Base-by-base conservation (phyloP, 2,113 vertebrate genomes). In the Melanostigma gelatinosum region DNA sequence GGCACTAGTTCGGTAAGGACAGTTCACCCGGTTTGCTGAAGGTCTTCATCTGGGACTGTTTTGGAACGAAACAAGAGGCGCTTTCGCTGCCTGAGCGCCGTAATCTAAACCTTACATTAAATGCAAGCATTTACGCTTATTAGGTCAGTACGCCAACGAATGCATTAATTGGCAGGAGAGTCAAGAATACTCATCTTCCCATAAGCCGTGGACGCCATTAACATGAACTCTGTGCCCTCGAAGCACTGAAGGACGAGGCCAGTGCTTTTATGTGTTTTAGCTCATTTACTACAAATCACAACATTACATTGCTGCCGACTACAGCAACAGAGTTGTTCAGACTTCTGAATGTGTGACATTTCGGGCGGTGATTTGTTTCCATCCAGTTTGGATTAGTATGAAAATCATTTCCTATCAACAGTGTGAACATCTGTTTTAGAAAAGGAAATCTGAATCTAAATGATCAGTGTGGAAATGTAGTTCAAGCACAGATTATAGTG, bases 81-180 rank as follows among this genome's bases (percentile, higher is more conserved):
- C 58, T 75, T 63, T 4, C 13, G 67, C 44, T 44, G 46, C 40
- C 58, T 42, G 3, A 72, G 18, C 18, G 60, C 13, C 24, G 54
- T 72, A 15, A 67, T 73, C 68, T 55, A 62, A 38, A 32, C 54
- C 54, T 40, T 29, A 70, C 48, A 24, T 70, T 48, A 70, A 75
- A 57, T 44, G 42, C 46, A 46, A 71, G 50, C 66, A 64, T 22
- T 50, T 40, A 16, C 2, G 2, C 54, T 54, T 36, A 77, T 77
- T 18, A 34, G 32, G 64, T 67, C 1, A 5, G 13, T 46, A 44
- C 1, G 3, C 22, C 20, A 55, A 75, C 57, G 6, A 65, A 75
- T 63, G 36, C 46, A 55, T 58, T 48, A 58, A 58, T 65, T 60
- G 64, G 60, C 60, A 58, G 40, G 22, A 7, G 36, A 27, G 36